A percentile compares a stretch with the other conserved stretches of the same genome.
phyloP scores from a whole-genome alignment of 2,113 vertebrate species.

The Ibidorhyncha struthersii region DNA sequence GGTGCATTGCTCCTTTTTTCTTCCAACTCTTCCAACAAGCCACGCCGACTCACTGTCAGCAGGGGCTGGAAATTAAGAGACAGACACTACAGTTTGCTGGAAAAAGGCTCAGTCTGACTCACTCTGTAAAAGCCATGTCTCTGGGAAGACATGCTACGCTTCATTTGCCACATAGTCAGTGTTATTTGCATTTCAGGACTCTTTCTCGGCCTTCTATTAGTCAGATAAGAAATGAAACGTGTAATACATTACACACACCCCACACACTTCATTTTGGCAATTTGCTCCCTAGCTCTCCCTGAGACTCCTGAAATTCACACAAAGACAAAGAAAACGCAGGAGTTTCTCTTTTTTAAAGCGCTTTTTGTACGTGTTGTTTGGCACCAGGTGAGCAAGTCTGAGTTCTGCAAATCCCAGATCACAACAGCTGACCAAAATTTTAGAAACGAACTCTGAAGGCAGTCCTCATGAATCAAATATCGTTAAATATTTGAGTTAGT shows the following conservation, averaged over 20 bases:
- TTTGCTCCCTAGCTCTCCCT: neutral
- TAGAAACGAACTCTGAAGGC: neutral
- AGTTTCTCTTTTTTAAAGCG: neutral
- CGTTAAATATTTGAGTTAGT: neutral
- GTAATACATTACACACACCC: neutral
- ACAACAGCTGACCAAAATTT: neutral
- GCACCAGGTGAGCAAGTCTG: neutral
- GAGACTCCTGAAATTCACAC: neutral
- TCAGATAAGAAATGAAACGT: neutral
- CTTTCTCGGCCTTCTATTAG: neutral
- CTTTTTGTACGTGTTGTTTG: neutral
- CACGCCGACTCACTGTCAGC: neutral
- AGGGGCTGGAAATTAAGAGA: neutral
- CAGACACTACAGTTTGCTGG: neutral
- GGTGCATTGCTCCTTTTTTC: rapidly evolving
- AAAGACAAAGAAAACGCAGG: neutral
- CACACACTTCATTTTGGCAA: rapidly evolving
- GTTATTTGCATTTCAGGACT: neutral
- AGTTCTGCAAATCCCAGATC: neutral
- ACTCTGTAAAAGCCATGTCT: neutral
- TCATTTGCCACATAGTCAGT: neutral
- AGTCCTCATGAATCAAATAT: neutral
- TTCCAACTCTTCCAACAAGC: neutral
- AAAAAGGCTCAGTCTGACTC: neutral
- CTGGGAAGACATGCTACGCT: neutral